A percentile compares a stretch with the other conserved stretches of the same genome.
Conservation (phyloP, 2,888 invertebrate species). For the Sisyra nigra region DNA sequence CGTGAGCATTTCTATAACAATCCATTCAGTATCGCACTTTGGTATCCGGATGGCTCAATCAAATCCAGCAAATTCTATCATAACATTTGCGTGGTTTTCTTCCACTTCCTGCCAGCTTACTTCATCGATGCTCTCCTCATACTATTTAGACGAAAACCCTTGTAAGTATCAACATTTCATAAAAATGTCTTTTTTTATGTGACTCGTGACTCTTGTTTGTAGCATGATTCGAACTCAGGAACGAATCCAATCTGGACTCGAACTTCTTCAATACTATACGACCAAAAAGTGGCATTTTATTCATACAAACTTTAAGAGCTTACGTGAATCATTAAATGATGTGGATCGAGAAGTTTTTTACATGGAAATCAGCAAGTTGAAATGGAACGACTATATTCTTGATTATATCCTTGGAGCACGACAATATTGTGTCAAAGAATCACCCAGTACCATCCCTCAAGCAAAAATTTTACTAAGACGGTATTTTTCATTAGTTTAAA, state of each 20-base stretch:
- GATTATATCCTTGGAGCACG: slow-evolving; percentile 70
- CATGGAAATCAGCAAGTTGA: slow-evolving; percentile 31
- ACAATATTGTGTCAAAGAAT: slow-evolving; percentile 70
- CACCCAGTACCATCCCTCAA: slow-evolving; percentile 54
- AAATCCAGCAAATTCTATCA: slow-evolving; percentile 51
- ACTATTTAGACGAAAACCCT: slow-evolving; percentile 55
- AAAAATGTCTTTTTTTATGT: neutral
- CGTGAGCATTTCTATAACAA: slow-evolving; percentile 42
- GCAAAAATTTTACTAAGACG: slow-evolving; percentile 33
- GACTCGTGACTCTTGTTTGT: slow-evolving; percentile 1
- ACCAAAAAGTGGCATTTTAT: slow-evolving; percentile 66
- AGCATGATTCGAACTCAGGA: slow-evolving; percentile 49
- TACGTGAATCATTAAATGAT: slow-evolving; percentile 29
- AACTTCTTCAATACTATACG: slow-evolving; percentile 63
- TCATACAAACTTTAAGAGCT: slow-evolving; percentile 36
- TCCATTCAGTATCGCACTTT: slow-evolving; percentile 60
- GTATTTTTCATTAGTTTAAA: neutral
- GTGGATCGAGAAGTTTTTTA: slow-evolving; percentile 45
- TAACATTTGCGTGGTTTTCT: slow-evolving; percentile 45
- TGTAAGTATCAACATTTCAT: slow-evolving; percentile 38
- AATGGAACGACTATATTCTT: slow-evolving; percentile 48
- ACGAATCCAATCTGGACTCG: slow-evolving; percentile 40
- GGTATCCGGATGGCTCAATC: slow-evolving; percentile 63
- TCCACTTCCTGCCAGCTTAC: slow-evolving; percentile 64
- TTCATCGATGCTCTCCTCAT: slow-evolving; percentile 52